Base-by-base conservation (phyloP, 2,113 vertebrate genomes). In the Neogobius melanostomus region DNA sequence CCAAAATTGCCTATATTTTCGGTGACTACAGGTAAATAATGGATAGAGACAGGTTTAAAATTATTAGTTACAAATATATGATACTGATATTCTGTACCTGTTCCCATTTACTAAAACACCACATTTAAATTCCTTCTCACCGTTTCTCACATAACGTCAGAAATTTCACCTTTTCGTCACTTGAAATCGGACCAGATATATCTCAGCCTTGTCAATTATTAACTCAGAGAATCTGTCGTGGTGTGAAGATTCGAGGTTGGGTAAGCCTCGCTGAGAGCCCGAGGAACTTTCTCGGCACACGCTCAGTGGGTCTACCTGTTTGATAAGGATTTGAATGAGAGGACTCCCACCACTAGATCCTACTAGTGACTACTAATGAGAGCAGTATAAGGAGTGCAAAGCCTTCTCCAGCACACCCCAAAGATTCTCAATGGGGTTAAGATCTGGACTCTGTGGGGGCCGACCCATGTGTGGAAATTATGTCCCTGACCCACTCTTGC, bases 141-240 rank as follows among this genome's bases (percentile, higher is more conserved):
- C 6, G 47, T 82, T 74, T 77, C 61, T 79, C 75, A 76, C 83
- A 80, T 66, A 47, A 75, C 69, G 67, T 76, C 74, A 16, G 64
- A 56, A 76, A 15, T 85, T 79, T 87, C 81, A 87, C 67, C 79
- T 85, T 87, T 86, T 86, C 82, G 87, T 85, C 79, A 82, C 74
- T 77, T 82, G 82, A 87, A 88, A 87, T 88, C 85, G 82, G 82
- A 84, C 79, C 78, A 82, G 82, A 85, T 83, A 86, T 87, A 87
- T 79, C 79, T 76, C 77, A 66, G 15, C 57, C 53, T 66, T 67
- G 80, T 85, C 79, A 69, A 84, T 85, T 90, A 85, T 87, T 87
- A 71, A 87, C 80, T 71, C 17, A 56, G 45, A 14, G 75, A 83
- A 87, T 88, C 75, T 77, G 80, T 88, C 84, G 84, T 46, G 48